Evolutionary conservation across 53 echinoderm and acorn worm species (phyloP).

Genomic region (Crossaster papposus): DNA sequence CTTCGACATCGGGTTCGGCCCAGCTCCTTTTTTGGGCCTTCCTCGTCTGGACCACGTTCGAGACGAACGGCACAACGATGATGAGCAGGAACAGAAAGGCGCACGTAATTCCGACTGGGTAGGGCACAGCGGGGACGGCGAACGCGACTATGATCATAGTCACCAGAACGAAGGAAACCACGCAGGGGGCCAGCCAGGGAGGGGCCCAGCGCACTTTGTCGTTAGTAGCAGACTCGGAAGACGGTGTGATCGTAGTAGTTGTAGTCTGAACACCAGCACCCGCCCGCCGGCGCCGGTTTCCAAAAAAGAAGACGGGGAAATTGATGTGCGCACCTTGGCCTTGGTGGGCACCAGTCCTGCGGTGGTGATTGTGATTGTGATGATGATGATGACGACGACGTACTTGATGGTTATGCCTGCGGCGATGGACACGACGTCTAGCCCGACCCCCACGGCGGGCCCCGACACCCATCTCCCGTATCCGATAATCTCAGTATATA

Average conservation of each 20-base stretch:
- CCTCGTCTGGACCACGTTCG: slow-evolving; percentile 12
- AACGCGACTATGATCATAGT: background rate
- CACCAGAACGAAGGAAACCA: background rate
- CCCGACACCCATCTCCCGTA: slow-evolving; percentile 1
- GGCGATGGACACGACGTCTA: background rate
- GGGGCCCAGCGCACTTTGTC: background rate
- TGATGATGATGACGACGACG: slow-evolving; percentile 32
- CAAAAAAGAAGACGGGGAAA: background rate
- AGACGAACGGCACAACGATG: background rate
- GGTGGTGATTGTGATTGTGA: background rate
- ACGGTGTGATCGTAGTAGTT: background rate
- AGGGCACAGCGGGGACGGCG: slow-evolving; percentile 29
- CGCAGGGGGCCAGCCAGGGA: background rate
- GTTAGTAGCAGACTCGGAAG: background rate
- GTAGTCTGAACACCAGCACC: background rate
- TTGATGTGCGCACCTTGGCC: background rate
- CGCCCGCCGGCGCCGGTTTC: background rate
- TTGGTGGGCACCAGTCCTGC: background rate
- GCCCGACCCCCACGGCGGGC: background rate
- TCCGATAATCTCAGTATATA: background rate
- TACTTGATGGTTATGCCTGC: background rate
- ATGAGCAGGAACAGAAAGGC: slow-evolving; percentile 5
- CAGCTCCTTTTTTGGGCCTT: background rate
- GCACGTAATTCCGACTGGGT: slow-evolving; percentile 16
- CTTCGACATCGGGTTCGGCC: slow-evolving; percentile 8